phyloP scores from a whole-genome alignment of 2,113 vertebrate genomes.

The Atrichornis clamosus region DNA sequence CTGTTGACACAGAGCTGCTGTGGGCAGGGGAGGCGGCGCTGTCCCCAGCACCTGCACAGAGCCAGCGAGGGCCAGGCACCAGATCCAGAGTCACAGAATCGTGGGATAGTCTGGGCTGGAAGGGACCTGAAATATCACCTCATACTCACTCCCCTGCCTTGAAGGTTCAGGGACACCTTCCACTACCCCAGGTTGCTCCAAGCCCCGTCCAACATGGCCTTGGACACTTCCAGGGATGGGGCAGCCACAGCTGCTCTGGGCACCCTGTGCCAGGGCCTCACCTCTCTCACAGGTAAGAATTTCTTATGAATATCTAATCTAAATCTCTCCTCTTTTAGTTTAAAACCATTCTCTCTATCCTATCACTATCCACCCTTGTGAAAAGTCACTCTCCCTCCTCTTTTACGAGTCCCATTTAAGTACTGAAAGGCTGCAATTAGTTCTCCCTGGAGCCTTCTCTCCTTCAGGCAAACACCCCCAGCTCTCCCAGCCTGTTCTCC shows the following conservation, averaged over 20 bases:
- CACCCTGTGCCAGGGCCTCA: not conserved
- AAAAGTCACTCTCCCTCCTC: not conserved
- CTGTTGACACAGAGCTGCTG: not conserved
- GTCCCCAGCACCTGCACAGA: not conserved
- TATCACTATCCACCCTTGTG: not conserved
- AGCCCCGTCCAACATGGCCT: not conserved
- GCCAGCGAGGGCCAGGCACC: fast-evolving
- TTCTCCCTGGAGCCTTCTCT: fast-evolving
- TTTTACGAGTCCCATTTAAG: not conserved
- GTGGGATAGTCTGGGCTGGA: not conserved
- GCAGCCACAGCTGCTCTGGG: not conserved
- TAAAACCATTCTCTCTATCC: not conserved
- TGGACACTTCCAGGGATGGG: not conserved
- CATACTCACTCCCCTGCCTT: not conserved
- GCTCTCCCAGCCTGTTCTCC: not conserved
- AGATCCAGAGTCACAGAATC: not conserved
- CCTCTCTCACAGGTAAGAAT: not conserved
- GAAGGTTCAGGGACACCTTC: not conserved
- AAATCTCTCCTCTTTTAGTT: not conserved
- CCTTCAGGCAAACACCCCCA: not conserved
- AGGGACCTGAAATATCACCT: not conserved
- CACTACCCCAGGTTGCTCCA: fast-evolving
- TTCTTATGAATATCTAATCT: not conserved
- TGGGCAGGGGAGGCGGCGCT: not conserved
- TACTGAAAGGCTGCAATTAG: not conserved